Conservation (phyloP, 2,888 invertebrate species). For the Stenichneumon culpator region DNA sequence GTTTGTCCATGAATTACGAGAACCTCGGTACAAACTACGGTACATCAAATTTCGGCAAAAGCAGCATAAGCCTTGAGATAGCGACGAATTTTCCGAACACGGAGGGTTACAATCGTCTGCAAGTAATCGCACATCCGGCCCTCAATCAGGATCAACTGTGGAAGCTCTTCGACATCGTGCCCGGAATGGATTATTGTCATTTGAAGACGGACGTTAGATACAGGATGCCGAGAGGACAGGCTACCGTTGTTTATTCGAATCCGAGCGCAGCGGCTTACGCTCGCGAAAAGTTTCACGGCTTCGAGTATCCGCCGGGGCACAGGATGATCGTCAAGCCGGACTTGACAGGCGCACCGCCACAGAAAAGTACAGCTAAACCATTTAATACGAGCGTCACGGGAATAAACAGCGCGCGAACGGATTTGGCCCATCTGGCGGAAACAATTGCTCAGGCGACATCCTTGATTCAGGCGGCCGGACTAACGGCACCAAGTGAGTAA, state of each 20-base stretch:
- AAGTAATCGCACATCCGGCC: constrained; percentile 91
- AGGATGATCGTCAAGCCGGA: constrained; percentile 92
- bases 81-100: constrained; percentile 83
- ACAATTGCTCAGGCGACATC: constrained; percentile 93
- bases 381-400: constrained; percentile 79
- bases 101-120: constrained; percentile 88
- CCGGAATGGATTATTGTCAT: constrained; percentile 89
- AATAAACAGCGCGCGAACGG: constrained; percentile 84
- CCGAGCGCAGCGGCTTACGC: constrained; percentile 91
- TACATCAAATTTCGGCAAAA: constrained; percentile 81
- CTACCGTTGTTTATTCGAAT: constrained; percentile 90
- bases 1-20: constrained; percentile 79
- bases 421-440: constrained; percentile 90
- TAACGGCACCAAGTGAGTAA: constrained; percentile 82
- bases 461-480: constrained; percentile 89
- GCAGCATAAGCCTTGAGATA: constrained; percentile 82
- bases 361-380: constrained; percentile 78
- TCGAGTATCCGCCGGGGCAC: constrained; percentile 96
- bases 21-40: constrained; percentile 75
- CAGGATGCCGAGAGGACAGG: constrained; percentile 86
- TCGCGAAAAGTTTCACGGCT: constrained; percentile 94
- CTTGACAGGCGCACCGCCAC: constrained; percentile 77
- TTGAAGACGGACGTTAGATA: constrained; percentile 86
- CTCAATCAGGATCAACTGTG: constrained; percentile 92
- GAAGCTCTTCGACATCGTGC: constrained; percentile 94